Conservation (phyloP, 2,888 invertebrate genomes). For the Elmis aenea region DNA sequence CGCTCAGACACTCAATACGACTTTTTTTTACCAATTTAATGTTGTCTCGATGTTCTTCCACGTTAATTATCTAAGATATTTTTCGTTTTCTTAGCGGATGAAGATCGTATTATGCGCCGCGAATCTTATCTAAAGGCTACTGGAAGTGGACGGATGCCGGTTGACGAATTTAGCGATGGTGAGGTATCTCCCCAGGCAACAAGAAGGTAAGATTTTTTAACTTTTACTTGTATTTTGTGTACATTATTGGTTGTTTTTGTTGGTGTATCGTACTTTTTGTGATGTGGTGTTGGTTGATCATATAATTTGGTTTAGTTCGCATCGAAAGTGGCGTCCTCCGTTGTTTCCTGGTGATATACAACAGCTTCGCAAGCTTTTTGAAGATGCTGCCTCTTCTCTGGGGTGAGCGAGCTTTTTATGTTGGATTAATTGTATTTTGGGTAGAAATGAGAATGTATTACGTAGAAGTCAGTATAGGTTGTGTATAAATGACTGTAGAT, state of each 20-base stretch:
- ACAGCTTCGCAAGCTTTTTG: slow-evolving; percentile 71
- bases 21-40: too few relatives aligned
- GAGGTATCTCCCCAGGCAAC: slow-evolving; percentile 53
- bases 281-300: not conserved
- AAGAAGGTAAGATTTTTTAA: slow-evolving; percentile 55
- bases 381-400: slow-evolving; percentile 59
- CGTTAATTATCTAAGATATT: too few relatives aligned
- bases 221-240: not conserved
- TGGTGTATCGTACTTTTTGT: not conserved
- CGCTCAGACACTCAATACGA: not conserved
- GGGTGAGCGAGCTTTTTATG: slow-evolving; percentile 42
- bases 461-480: too few relatives aligned
- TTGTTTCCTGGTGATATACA: slow-evolving; percentile 75
- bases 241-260: not conserved
- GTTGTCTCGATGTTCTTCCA: too few relatives aligned
- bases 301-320: slow-evolving; percentile 51
- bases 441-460: too few relatives aligned
- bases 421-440: too few relatives aligned
- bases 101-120: slow-evolving; percentile 80
- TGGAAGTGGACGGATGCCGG: slow-evolving; percentile 71
- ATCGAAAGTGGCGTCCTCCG: slow-evolving; percentile 81
- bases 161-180: slow-evolving; percentile 56
- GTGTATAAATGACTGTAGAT: too few relatives aligned
- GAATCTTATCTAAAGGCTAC: slow-evolving; percentile 95
- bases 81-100: slow-evolving; percentile 49